Base-by-base conservation (phyloP, 2,797 vertebrate species). In the Bradypodion pumilum region DNA sequence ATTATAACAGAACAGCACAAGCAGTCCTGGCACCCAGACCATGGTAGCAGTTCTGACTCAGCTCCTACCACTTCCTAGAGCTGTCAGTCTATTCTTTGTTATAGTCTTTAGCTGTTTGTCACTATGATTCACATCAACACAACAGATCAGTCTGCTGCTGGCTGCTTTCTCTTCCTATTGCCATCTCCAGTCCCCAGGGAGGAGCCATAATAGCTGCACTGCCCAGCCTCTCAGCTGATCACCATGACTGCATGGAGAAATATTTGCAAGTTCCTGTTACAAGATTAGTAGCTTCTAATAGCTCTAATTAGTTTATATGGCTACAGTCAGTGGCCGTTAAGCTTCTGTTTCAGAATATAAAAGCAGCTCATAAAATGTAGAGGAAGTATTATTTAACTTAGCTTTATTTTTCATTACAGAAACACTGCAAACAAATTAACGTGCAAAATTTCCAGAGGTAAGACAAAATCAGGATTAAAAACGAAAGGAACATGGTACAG, bases 311-410 rank as follows among this genome's bases (percentile, higher is more conserved):
- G 76, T 84, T 84, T 84, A 79, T 84, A 84, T 21, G 27, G 69
- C 83, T 52, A 74, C 69, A 84, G 83, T 73, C 83, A 84, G 76
- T 79, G 60, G 77, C 83, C 83, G 74, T 84, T 84, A 84, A 84
- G 69, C 83, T 84, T 84, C 83, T 84, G 83, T 79, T 78, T 84
- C 69, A 52, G 68, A 79, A 74, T 65, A 79, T 79, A 84, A 84
- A 84, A 79, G 83, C 29, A 84, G 83, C 76, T 74, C 83, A 84
- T 84, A 84, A 84, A 84, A 84, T 84, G 76, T 84, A 74, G 76
- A 44, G 83, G 60, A 84, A 84, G 69, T 84, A 84, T 79, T 84
- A 84, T 84, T 84, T 84, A 84, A 84, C 83, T 52, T 84, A 84
- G 83, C 76, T 84, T 84, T 79, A 74, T 84, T 84, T 84, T 84